These are phyloP conservation scores for Eumaeus atala DNA, from an alignment of 1,140 invertebrate genomes.

Conservation along the genomic window DNA sequence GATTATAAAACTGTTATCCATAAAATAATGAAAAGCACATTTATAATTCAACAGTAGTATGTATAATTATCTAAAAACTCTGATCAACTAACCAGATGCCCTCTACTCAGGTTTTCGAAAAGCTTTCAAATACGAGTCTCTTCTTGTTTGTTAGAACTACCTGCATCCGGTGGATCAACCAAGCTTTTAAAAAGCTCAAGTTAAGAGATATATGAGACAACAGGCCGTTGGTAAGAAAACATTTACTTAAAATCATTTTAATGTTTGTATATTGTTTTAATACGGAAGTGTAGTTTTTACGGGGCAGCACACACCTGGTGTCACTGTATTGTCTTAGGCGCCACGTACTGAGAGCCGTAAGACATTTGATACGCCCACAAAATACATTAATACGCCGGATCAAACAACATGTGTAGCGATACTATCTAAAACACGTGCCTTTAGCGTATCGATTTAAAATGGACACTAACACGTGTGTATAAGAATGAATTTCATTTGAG, in stretches of 20 bases:
- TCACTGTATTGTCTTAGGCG: constrained; percentile 44
- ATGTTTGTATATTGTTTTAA: constrained; percentile 5
- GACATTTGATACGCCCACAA: constrained; percentile 67
- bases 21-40: too few species aligned
- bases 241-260: constrained; percentile 7
- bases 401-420: constrained; percentile 65
- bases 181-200: too few species aligned
- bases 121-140: too few species aligned
- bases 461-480: constrained; percentile 16
- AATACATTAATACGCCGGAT: constrained; percentile 64
- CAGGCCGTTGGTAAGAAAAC: background rate
- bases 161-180: too few species aligned
- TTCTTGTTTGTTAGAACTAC: too few species aligned
- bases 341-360: constrained; percentile 41
- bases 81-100: too few species aligned
- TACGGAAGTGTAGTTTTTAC: constrained; percentile 30
- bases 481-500: constrained; percentile 18
- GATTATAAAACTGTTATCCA: too few species aligned
- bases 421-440: constrained; percentile 55
- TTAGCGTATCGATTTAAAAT: constrained; percentile 14
- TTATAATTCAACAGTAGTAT: too few species aligned
- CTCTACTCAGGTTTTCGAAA: too few species aligned
- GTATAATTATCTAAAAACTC: too few species aligned
- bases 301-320: constrained; percentile 40
- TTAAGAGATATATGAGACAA: background rate